Base-by-base conservation (phyloP, 2,888 invertebrate genomes). In the Noctua comes region DNA sequence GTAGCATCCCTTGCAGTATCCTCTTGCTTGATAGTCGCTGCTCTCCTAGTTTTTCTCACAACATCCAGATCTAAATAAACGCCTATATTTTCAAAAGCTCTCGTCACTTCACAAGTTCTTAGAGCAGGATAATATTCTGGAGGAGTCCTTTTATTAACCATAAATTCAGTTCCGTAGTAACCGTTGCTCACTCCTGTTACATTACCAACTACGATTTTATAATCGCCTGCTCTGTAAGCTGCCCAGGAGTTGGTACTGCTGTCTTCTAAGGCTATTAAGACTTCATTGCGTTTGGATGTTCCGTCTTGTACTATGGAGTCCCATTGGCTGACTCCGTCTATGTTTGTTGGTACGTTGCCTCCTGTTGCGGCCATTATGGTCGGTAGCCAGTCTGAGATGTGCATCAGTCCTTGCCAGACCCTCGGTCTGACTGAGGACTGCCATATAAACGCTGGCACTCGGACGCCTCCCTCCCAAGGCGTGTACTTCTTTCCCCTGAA, bases 381-480 rank as follows among this genome's bases (percentile, higher is more conserved):
- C 0, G 99, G 99, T 62, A 99, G 92, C 98, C 98, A 98, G 93
- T 99, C 99, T 8, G 97, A 97, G 21, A 99, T 97, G 91, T 99
- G 98, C 92, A 99, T 97, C 72, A 98, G 95, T 3, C 96, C 96
- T 43, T 93, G 87, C 96, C 96, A 96, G 0, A 98, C 97, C 88
- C 97, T 97, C 0, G 98, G 98, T 89, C 98, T 98, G 27, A 96
- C 89, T 1, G 94, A 92, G 0, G 95, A 91, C 83, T 96, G 96
- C 97, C 98, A 99, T 72, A 99, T 95, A 68, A 98, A 97, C 0
- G 98, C 98, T 0, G 97, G 97, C 0, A 98, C 98, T 77, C 98
- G 97, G 0, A 99, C 97, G 0, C 97, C 99, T 6, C 99, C 99
- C 95, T 99, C 99, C 97, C 98, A 99, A 0, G 98, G 97, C 0